phyloP scores from a whole-genome alignment of 2,888 invertebrate genomes.

The Hypsopygia costalis region DNA sequence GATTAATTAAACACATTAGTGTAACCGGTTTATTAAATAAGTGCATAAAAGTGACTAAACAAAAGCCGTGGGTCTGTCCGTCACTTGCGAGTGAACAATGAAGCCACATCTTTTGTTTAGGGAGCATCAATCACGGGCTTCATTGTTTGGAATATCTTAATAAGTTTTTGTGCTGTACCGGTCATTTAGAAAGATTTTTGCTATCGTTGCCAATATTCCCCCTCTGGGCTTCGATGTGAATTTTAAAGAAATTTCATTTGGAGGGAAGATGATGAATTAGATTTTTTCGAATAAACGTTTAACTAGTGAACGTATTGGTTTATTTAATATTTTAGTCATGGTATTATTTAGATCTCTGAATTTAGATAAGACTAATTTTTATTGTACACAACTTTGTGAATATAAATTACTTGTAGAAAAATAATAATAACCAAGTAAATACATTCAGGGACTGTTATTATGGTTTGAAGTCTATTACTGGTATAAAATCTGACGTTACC shows the following conservation, averaged over 20 bases:
- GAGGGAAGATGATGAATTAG: constrained; percentile 35
- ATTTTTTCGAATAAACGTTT: constrained; percentile 15
- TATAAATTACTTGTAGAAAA: no score
- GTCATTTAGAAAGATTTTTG: constrained; percentile 74
- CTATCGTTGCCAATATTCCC: constrained; percentile 42
- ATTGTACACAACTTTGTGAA: no score
- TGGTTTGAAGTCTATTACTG: neutral
- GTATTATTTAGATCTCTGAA: no score
- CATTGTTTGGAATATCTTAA: constrained; percentile 76
- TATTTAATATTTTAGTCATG: no score
- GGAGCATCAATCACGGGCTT: constrained; percentile 65
- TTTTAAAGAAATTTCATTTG: constrained; percentile 47
- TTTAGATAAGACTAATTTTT: no score
- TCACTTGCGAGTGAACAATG: constrained; percentile 52
- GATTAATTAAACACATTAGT: constrained; percentile 69
- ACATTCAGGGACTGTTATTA: neutral
- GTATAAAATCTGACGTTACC: constrained; percentile 13
- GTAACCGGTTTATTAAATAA: constrained; percentile 68
- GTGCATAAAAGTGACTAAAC: constrained; percentile 54
- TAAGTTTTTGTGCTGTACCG: constrained; percentile 72
- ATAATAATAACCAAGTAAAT: neutral
- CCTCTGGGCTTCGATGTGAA: constrained; percentile 38
- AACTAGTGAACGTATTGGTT: neutral
- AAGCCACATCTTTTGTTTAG: constrained; percentile 61
- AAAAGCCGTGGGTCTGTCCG: constrained; percentile 44